Base-by-base conservation (phyloP, 30 jellyfish, hydroid and myxozoan species). In the Aurelia sp. region DNA sequence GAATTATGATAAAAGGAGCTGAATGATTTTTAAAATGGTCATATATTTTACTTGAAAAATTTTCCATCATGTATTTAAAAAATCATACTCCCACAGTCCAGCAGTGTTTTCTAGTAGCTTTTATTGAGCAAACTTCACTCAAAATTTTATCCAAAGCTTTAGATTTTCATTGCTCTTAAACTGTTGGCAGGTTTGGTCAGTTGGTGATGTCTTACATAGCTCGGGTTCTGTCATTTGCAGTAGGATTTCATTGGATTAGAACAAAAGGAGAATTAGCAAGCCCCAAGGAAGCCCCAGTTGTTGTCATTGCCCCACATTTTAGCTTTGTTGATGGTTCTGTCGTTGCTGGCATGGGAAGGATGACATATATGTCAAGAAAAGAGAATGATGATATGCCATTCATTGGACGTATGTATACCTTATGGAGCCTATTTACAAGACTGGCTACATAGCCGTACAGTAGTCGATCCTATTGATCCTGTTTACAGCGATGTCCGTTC, bases 261-360 rank as follows among this genome's bases (percentile, higher is more conserved):
- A 73, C 70, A 22, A 94, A 94, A 69, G 99, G 99, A 15, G 60
- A 89, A 55, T 71, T 89, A 6, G 95, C 99, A 11, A 88, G 86
- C 81, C 59, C 96, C 10, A 69, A 85, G 37, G 97, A 89, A n/a
- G 99, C 99, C 9, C 99, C 99, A 23, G 83, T 94, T 18, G 78
- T 81, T 67, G 97, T 94, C 0, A 73, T 74, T 22, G 99, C 97
- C 10, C 99, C 99, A 17, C 99, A 94, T 66, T 72, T 92, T 2
- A 52, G 95, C 66, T 94, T 94, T 55, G 76, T 94, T 65, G 99
- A 94, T 80, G 96, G 91, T 5, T 71, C 76, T 10, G 41, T 85
- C 18, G 19, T 78, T 21, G 87, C 55, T 18, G 60, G 66, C 67
- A 23, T 82, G 50, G 86, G 86, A 3, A 60, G 87, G 18, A 35